Conservation (phyloP, 2,113 vertebrate genomes). For the Benthochromis sp. region DNA sequence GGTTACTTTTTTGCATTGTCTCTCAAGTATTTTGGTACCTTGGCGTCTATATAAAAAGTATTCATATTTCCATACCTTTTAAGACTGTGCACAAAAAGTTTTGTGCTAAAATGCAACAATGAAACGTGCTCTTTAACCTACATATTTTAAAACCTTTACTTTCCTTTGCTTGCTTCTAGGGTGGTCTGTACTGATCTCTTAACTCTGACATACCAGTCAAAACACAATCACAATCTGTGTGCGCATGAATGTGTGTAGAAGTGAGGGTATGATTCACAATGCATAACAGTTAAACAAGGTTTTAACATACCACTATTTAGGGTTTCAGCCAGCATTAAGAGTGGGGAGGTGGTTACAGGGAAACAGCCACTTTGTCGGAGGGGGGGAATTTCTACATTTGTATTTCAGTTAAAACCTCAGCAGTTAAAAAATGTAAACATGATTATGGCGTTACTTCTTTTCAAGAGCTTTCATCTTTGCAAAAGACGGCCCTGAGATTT, state of each 20-base stretch:
- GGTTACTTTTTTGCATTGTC: not conserved
- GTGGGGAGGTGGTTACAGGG: not conserved
- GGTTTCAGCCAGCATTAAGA: conserved; percentile 42
- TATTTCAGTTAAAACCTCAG: not conserved
- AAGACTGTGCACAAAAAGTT: not conserved
- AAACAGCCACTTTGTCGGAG: conserved; percentile 10
- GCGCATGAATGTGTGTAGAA: conserved; percentile 26
- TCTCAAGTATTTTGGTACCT: not conserved
- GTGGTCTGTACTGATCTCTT: conserved; percentile 63
- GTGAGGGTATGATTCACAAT: conserved; percentile 55
- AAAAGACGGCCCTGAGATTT: not conserved
- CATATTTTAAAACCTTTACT: conserved; percentile 1
- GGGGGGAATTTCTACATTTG: not conserved
- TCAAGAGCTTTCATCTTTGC: not conserved
- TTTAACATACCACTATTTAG: conserved; percentile 51
- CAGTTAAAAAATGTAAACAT: not conserved
- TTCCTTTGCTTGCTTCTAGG: conserved; percentile 31
- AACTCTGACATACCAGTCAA: conserved; percentile 61
- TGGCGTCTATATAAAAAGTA: not conserved
- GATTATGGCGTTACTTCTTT: not conserved
- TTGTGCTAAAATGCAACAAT: not conserved
- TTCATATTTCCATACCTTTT: not conserved
- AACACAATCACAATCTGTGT: conserved; percentile 40
- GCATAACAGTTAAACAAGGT: conserved; percentile 55
- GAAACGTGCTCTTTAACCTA: not conserved